These are phyloP conservation scores for Leptopilina boulardi DNA, from an alignment of 1,140 invertebrate genomes.

Conservation along the genomic window DNA sequence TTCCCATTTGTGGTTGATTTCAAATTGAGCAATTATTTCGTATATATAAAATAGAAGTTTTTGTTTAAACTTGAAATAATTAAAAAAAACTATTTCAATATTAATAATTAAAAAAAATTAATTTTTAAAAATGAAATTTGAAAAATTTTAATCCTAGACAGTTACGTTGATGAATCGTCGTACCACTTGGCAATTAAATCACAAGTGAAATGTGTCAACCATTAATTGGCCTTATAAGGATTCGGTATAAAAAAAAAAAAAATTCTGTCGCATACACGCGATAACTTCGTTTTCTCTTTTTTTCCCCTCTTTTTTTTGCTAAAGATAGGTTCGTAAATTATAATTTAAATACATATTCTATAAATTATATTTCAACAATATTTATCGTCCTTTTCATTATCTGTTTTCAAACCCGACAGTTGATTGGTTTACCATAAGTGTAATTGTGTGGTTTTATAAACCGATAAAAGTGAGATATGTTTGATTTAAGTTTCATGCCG, in stretches of 20 bases:
- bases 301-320: not conserved
- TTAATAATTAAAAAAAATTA: not conserved
- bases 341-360: constrained; percentile 17
- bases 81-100: not conserved
- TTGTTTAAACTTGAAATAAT: no score
- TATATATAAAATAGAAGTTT: not conserved
- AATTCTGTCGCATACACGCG: not conserved
- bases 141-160: not conserved
- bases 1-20: not conserved
- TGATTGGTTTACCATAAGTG: not conserved
- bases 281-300: not conserved
- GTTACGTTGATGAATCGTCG: not conserved
- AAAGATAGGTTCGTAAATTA: constrained; percentile 24
- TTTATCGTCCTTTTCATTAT: constrained; percentile 8
- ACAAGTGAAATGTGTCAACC: constrained; percentile 44
- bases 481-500: not conserved
- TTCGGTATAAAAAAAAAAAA: constrained; percentile 33
- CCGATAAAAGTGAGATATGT: not conserved
- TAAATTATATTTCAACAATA: constrained; percentile 26
- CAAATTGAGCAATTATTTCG: constrained; percentile 5
- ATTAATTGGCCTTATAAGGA: constrained; percentile 48
- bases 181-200: constrained; percentile 41
- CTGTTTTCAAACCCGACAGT: not conserved
- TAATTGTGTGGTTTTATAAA: constrained; percentile 20
- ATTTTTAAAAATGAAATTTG: not conserved